phyloP scores from a whole-genome alignment of 2,113 vertebrate species.

The Chaenocephalus aceratus region DNA sequence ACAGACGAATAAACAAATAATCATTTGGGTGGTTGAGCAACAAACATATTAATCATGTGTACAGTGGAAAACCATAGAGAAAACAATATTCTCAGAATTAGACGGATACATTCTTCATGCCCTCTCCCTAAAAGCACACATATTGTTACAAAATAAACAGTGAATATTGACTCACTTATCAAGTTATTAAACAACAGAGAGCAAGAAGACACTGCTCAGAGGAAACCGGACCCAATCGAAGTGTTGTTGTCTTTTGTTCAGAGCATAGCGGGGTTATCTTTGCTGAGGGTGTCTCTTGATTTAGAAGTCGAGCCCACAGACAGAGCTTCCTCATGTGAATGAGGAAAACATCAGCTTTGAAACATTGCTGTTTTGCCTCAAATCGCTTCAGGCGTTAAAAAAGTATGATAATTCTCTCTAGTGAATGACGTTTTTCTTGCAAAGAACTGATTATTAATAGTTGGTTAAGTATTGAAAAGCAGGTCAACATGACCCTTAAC shows the following conservation, averaged over 20 bases:
- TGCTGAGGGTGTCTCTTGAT: conserved; percentile 43
- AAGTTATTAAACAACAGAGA: conserved; percentile 38
- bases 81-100: conserved; percentile 42
- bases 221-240: conserved; percentile 30
- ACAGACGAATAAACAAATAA: conserved; percentile 74
- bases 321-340: conserved; percentile 52
- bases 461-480: conserved; percentile 54
- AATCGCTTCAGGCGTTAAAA: conserved; percentile 56
- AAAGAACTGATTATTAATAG: conserved; percentile 59
- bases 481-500: conserved; percentile 50
- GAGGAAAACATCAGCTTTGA: conserved; percentile 34
- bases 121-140: conserved; percentile 20
- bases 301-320: conserved; percentile 34
- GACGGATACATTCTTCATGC: background rate
- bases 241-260: conserved; percentile 31
- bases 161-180: conserved; percentile 17
- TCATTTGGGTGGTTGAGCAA: conserved; percentile 71
- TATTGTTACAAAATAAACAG: conserved; percentile 42
- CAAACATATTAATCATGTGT: conserved; percentile 59
- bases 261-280: conserved; percentile 19
- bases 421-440: background rate
- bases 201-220: background rate
- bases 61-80: conserved; percentile 41
- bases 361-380: conserved; percentile 46
- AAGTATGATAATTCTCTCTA: conserved; percentile 35